Evolutionary conservation across 2,797 vertebrate species (phyloP), one percentile per base, ranked within the genome.

Genomic region (Streptopelia turtur): DNA sequence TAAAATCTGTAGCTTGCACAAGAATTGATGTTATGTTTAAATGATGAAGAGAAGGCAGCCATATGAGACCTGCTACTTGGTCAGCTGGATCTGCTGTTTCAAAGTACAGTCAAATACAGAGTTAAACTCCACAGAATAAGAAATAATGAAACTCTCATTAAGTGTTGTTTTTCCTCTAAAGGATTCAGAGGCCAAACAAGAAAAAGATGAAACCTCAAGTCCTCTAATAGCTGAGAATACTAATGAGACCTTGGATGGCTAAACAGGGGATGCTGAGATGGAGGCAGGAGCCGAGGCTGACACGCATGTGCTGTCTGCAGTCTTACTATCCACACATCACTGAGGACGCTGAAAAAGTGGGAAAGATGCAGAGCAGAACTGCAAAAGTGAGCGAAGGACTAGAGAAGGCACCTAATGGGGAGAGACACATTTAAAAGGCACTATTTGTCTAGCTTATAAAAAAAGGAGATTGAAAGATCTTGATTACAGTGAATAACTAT

Each of bases 381-480:
- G 49, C 45, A 88, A 49, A 94, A 93, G 52, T 52, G 25, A 66
- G 52, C 15, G 56, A 75, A 87, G 45, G 53, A 43, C 53, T 91
- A 80, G 15, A 83, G 76, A 93, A 78, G 50, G 28, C 37, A 69
- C n/a, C 69, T 94, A 76, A 82, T 22, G 30, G 53, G 28, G 24
- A 24, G 31, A 81, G 61, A 80, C 72, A 61, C 13, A 59, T 92
- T 89, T 81, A 33, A 72, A 91, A 91, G 78, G 35, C 22, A 41
- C 39, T 72, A 45, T 90, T 53, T 88, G 63, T 66, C 80, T 59
- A 72, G 28, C 16, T 90, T 93, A 79, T 82, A 8, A 88, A 86
- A 96, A 96, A 94, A 83, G 61, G 81, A 83, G 69, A 86, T 23
- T 81, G 80, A 94, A 93, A 94, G 53, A 60, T 90, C 63, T 88